Conservation (phyloP, 2,888 invertebrate species). For the Disparrhopalites patrizii region DNA sequence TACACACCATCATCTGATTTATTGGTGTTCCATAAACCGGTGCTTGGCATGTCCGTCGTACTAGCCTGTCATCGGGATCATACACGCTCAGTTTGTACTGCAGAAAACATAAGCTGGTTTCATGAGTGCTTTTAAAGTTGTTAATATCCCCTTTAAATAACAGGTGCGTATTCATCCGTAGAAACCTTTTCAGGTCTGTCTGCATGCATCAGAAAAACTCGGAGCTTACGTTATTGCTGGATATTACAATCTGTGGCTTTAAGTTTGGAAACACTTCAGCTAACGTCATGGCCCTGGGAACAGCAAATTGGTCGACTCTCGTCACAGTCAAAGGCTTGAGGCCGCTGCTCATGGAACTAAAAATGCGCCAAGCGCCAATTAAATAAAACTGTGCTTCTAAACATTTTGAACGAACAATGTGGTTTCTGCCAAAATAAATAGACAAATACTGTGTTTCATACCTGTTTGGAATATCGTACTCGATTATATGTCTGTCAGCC, state of each 20-base stretch:
- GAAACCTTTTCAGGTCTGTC: too few species aligned
- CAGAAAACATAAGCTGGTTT: not conserved
- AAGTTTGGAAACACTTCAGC: conserved; percentile 12
- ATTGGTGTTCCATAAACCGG: conserved; percentile 30
- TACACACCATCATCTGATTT: conserved; percentile 27
- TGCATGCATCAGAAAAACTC: too few species aligned
- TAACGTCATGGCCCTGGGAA: conserved; percentile 12
- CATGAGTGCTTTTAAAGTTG: not conserved
- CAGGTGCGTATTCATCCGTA: too few species aligned
- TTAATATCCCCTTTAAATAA: not conserved
- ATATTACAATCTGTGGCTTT: conserved; percentile 22
- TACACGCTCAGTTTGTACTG: conserved; percentile 27
- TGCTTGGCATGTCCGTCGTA: conserved; percentile 29
- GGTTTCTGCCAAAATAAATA: too few species aligned
- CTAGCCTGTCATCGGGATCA: conserved; percentile 23
- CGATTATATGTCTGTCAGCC: conserved; percentile 59
- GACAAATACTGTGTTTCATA: too few species aligned
- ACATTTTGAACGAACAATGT: not conserved
- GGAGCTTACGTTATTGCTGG: conserved; percentile 15
- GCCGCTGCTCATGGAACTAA: conserved; percentile 9
- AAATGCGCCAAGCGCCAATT: not conserved
- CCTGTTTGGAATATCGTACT: conserved; percentile 59
- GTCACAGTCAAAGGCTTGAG: conserved; percentile 3
- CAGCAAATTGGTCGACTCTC: conserved; percentile 20
- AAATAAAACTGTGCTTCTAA: not conserved